These are phyloP conservation scores for Peucedramus taeniatus DNA, from an alignment of 2,113 vertebrate species.

Conservation along the genomic window DNA sequence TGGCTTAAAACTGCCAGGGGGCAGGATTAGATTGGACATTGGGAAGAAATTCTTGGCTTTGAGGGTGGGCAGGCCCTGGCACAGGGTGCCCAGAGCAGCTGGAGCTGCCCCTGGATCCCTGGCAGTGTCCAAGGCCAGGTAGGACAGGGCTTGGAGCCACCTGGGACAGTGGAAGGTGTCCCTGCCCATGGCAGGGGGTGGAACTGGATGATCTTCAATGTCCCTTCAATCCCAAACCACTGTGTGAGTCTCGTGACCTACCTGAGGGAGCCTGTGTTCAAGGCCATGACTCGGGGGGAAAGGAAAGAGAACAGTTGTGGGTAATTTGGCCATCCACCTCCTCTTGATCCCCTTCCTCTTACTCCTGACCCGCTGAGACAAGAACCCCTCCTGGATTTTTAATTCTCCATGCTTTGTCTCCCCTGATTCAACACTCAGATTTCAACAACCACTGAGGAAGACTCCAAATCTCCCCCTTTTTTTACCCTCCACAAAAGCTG, in stretches of 20 bases:
- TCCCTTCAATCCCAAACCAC: not conserved
- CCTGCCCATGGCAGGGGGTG: not conserved
- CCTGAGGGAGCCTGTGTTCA: not conserved
- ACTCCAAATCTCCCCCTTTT: not conserved
- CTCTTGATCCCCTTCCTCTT: not conserved
- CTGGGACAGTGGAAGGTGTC: not conserved
- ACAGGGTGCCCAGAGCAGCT: accelerated
- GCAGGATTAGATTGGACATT: not conserved
- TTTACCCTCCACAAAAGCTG: not conserved
- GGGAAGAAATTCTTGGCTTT: accelerated
- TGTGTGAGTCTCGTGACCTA: not conserved
- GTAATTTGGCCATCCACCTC: not conserved
- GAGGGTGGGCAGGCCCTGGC: accelerated
- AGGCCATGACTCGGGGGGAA: not conserved
- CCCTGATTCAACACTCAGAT: not conserved
- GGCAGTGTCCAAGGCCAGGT: accelerated
- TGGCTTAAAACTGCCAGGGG: not conserved
- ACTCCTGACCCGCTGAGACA: not conserved
- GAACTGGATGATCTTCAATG: not conserved
- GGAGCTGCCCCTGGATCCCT: not conserved
- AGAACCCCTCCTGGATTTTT: not conserved
- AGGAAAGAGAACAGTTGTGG: not conserved
- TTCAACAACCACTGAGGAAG: accelerated
- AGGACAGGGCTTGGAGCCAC: accelerated
- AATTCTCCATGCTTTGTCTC: accelerated